Evolutionary conservation across 2,113 vertebrate genomes (phyloP), one percentile per base, ranked within the genome.

Genomic region (Oryzias melastigma): DNA sequence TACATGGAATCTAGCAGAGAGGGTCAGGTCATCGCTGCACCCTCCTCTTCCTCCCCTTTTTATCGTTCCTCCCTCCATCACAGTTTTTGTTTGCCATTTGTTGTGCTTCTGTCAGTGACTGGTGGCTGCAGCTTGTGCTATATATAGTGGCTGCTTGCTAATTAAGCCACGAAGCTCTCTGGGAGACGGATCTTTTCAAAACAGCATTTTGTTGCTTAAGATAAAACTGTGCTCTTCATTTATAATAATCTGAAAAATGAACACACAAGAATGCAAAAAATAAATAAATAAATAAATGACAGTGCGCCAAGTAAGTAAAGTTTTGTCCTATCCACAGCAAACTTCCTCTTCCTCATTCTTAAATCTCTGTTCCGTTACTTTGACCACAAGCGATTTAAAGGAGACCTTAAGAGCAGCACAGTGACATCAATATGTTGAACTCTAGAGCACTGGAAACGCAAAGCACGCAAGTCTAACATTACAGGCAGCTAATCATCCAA

Each of bases 1-100:
- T 83, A 84, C 77, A 82, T 66, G 72, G 73, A 77, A 67, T 47
- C 76, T 65, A 62, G 67, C 71, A 49, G 76, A 78, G 81, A 80
- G 65, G 82, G 77, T 80, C 77, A 49, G 81, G 86, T 80, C 81
- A 69, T 65, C 19, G 10, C 78, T 66, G 58, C 50, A 64, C 29
- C 68, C 68, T 74, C 62, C 65, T 65, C 63, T 45, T 70, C 67
- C 61, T 67, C 64, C 40, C 27, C 60, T 58, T 22, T 52, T 64
- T n/a, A 13, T 10, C 4, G 43, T 62, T 64, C 27, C 61, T 70
- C 52, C 43, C 70, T 71, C 66, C 44, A 67, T 64, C 78, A 61
- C 4, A 40, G 44, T 24, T 17, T 60, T 77, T 65, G 45, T 77
- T 53, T 78, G 63, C 67, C 58, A 51, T 51, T 54, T 51, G 44